These are phyloP conservation scores for Brachyrhaphis roseni DNA, from an alignment of 2,797 vertebrate species.

Conservation along the genomic window DNA sequence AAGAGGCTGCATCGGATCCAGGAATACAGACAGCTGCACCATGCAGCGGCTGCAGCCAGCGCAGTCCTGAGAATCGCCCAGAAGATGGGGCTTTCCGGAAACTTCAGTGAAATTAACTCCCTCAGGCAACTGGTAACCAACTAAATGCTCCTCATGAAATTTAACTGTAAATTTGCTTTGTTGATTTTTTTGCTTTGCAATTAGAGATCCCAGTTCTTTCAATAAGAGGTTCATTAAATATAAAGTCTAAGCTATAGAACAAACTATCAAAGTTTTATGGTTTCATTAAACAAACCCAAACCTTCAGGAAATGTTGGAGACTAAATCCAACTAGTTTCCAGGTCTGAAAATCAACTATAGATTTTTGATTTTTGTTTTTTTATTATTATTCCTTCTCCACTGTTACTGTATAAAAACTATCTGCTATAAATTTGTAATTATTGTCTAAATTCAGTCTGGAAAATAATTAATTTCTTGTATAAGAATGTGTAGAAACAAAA, in stretches of 20 bases:
- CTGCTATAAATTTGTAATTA: not conserved
- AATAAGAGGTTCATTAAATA: not conserved
- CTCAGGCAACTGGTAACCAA: slow-evolving; percentile 75
- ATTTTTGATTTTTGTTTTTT: not conserved
- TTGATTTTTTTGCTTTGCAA: not conserved
- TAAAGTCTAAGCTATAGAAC: not conserved
- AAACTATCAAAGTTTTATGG: not conserved
- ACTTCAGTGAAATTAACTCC: slow-evolving; percentile 65
- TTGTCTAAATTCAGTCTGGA: not conserved
- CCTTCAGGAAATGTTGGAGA: not conserved
- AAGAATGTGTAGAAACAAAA: not conserved
- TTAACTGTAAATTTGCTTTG: not conserved
- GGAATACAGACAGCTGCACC: slow-evolving; percentile 68
- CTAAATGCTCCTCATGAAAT: not conserved
- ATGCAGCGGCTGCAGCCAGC: slow-evolving; percentile 67
- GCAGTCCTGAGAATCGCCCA: slow-evolving; percentile 63
- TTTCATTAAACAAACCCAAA: not conserved
- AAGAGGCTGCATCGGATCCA: slow-evolving; percentile 62
- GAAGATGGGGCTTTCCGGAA: slow-evolving; percentile 64
- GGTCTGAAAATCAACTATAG: not conserved
- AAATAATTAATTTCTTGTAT: not conserved
- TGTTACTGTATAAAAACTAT: not conserved
- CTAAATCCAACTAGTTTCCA: not conserved
- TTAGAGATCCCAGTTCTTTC: not conserved
- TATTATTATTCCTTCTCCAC: not conserved